phyloP scores from a whole-genome alignment of 2,797 vertebrate genomes.

The Avahi laniger region DNA sequence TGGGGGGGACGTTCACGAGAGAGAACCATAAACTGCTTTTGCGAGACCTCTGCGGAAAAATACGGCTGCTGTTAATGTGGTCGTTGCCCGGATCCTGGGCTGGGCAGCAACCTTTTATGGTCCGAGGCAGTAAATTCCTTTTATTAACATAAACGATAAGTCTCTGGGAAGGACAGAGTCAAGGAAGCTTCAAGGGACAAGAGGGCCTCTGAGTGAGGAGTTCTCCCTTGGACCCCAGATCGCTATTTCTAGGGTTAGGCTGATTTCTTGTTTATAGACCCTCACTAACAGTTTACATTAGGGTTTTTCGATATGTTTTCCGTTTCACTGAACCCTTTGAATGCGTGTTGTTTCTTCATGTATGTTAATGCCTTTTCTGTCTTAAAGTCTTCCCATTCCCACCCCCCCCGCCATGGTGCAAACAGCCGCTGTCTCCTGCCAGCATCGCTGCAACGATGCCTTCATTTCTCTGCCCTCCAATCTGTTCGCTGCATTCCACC shows the following conservation, averaged over 20 bases:
- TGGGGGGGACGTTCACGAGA: neutral
- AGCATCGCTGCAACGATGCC: neutral
- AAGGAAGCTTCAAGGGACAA: neutral
- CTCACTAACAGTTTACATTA: neutral
- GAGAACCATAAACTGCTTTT: constrained; percentile 17
- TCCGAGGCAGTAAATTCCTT: constrained; percentile 23
- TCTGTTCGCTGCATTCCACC: neutral
- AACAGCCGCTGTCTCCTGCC: neutral
- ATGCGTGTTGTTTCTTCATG: neutral
- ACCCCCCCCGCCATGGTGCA: neutral
- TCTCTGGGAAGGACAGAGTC: neutral
- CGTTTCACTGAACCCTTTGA: neutral
- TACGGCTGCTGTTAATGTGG: neutral
- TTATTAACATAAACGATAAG: constrained; percentile 14
- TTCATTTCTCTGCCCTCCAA: neutral
- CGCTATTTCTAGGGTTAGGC: neutral
- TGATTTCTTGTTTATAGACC: neutral
- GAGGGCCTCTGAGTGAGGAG: neutral
- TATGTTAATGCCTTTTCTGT: neutral
- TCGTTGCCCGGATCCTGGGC: neutral
- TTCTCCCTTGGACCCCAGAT: neutral
- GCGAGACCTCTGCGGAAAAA: constrained; percentile 3
- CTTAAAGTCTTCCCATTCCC: neutral
- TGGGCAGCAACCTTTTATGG: constrained; percentile 1
- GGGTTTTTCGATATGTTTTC: neutral